phyloP scores from a whole-genome alignment of 2,113 vertebrate species.

The Hemichromis elongatus region DNA sequence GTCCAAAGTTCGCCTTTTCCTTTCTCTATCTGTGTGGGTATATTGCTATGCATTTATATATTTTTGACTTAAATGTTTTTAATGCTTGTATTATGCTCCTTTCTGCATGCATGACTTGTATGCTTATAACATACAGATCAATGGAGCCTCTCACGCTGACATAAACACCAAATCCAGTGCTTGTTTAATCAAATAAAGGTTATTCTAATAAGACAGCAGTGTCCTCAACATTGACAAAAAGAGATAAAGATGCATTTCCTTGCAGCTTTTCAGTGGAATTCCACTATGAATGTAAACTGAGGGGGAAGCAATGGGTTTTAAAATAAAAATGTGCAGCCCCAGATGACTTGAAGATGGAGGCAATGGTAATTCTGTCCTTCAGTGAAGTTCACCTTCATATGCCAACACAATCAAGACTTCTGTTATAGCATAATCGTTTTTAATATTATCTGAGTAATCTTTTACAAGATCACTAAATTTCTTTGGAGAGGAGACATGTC shows the following conservation, averaged over 20 bases:
- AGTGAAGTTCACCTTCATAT: background rate
- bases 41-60: background rate
- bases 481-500: background rate
- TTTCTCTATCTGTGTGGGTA: background rate
- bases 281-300: background rate
- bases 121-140: background rate
- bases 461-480: background rate
- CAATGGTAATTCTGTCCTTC: background rate
- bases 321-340: background rate
- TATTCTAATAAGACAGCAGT: background rate
- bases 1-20: background rate
- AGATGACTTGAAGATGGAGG: background rate
- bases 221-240: background rate
- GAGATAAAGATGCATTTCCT: background rate
- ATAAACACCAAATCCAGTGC: background rate
- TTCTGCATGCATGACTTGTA: background rate
- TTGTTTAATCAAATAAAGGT: background rate
- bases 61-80: background rate
- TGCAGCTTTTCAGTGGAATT: background rate
- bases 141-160: background rate
- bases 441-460: background rate
- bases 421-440: background rate
- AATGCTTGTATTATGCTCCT: background rate
- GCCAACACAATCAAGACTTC: background rate
- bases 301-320: background rate